Evolutionary conservation across 2,797 vertebrate genomes (phyloP).

Genomic region (Karalla daura): DNA sequence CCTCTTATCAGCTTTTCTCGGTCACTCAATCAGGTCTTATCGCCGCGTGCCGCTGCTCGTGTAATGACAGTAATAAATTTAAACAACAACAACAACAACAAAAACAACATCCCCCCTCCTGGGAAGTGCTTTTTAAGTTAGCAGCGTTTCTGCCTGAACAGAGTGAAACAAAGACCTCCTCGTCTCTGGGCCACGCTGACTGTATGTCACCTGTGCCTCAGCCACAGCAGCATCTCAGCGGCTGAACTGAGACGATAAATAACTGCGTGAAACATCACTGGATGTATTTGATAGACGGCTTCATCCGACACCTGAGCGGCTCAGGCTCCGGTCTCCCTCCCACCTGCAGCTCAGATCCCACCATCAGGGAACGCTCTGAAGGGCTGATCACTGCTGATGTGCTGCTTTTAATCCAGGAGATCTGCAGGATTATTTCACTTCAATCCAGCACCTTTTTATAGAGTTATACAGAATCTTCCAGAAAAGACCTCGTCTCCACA

Average conservation of each 20-base stretch:
- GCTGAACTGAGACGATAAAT: constrained; percentile 1
- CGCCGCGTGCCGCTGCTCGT: constrained; percentile 58
- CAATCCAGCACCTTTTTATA: no score
- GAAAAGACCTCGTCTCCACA: no score
- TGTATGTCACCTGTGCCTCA: background rate
- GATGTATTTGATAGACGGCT: background rate
- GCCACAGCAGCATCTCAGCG: background rate
- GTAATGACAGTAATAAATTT: constrained; percentile 79
- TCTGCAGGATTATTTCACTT: no score
- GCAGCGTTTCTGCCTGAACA: constrained; percentile 21
- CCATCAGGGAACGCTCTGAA: no score
- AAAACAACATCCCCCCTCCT: constrained; percentile 8
- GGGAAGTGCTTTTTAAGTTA: constrained; percentile 64
- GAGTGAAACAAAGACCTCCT: background rate
- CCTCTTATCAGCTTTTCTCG: constrained; percentile 76
- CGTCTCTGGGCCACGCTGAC: background rate
- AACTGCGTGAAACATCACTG: background rate
- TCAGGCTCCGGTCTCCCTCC: no score
- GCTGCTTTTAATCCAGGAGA: no score
- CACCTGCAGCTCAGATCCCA: no score
- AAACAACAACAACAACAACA: constrained; percentile 48
- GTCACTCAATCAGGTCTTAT: constrained; percentile 78
- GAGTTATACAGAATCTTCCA: no score
- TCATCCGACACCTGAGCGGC: background rate
- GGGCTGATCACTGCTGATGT: no score